Evolutionary conservation across 2,113 vertebrate genomes (phyloP).

Genomic region (Grus americana): DNA sequence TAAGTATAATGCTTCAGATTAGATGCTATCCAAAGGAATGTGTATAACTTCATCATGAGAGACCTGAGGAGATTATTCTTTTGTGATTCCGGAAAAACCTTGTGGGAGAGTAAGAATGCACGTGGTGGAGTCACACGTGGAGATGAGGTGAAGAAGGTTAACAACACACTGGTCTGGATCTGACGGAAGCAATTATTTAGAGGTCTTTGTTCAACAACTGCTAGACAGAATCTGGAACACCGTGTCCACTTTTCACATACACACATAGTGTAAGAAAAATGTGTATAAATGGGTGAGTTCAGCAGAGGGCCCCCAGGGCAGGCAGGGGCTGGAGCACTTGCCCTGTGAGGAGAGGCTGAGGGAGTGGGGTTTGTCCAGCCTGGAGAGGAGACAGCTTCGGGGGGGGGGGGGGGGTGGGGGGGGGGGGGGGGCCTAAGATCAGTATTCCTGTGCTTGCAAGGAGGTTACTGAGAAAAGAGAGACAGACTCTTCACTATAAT

Average conservation of each 20-base stretch:
- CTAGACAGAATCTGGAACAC: neutral
- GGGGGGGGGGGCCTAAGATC: neutral
- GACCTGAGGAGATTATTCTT: neutral
- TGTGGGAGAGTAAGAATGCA: neutral
- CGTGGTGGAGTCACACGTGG: neutral
- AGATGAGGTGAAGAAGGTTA: neutral
- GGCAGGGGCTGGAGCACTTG: neutral
- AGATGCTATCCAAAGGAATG: neutral
- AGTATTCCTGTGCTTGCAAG: neutral
- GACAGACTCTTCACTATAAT: neutral
- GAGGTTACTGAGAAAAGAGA: neutral
- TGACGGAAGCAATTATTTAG: neutral
- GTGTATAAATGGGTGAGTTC: neutral
- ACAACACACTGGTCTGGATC: neutral
- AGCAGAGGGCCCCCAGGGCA: neutral
- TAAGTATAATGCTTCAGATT: neutral
- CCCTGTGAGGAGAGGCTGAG: neutral
- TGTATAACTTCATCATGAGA: neutral
- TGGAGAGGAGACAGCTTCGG: neutral
- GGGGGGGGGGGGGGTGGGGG: too few relatives aligned
- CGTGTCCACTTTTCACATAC: neutral
- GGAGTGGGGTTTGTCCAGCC: neutral
- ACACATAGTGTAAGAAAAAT: neutral
- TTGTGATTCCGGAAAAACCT: neutral
- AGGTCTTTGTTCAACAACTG: neutral